These are phyloP conservation scores for Python bivittatus DNA, from an alignment of 2,113 vertebrate species.

Conservation along the genomic window DNA sequence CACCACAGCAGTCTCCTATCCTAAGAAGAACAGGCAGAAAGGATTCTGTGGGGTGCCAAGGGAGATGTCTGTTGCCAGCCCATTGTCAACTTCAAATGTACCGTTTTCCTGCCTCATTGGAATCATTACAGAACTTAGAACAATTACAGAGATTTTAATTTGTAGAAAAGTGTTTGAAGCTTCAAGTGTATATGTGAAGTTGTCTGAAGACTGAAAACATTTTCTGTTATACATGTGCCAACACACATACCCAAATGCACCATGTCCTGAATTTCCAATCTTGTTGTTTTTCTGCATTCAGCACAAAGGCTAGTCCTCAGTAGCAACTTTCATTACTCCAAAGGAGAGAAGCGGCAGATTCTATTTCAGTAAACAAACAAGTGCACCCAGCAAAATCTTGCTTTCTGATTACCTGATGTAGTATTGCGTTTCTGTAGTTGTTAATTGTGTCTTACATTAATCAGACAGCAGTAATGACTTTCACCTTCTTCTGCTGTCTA, in stretches of 20 bases:
- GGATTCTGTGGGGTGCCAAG: neutral
- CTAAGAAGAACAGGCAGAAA: neutral
- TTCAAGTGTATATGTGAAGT: neutral
- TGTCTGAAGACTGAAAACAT: neutral
- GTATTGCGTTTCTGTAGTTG: conserved; percentile 72
- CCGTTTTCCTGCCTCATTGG: neutral
- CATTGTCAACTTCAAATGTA: neutral
- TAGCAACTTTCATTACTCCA: conserved; percentile 6
- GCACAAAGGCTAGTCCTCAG: neutral
- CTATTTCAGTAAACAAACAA: conserved; percentile 46
- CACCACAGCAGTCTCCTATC: neutral
- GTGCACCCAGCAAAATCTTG: conserved; percentile 30
- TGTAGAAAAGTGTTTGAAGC: neutral
- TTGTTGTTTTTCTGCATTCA: neutral
- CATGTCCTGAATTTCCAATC: neutral
- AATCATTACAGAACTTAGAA: neutral
- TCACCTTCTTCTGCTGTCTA: conserved; percentile 26
- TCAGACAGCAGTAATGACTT: conserved; percentile 75
- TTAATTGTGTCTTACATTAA: conserved; percentile 77
- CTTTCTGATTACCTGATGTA: conserved; percentile 59
- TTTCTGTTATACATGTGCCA: neutral
- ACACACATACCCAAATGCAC: neutral
- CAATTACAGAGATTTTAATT: neutral
- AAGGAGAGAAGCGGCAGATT: conserved; percentile 59
- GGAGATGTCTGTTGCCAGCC: neutral